Percentiles rank a stretch among this genome's conserved stretches.
These are phyloP conservation scores for Oryzias celebensis DNA, from an alignment of 2,113 vertebrate species.

Conservation along the genomic window DNA sequence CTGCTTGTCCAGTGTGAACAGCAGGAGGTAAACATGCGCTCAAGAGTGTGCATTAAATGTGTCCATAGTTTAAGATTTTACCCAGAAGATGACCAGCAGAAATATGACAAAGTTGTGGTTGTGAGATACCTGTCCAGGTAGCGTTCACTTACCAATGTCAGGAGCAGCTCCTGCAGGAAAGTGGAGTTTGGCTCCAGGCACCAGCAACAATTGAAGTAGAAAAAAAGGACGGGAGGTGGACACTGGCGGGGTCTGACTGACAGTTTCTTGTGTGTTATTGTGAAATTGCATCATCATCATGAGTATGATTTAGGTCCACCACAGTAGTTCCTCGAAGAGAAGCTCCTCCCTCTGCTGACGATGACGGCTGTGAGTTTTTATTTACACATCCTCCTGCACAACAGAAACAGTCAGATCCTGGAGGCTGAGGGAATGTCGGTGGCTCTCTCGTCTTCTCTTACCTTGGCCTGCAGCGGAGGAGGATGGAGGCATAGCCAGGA, in stretches of 20 bases:
- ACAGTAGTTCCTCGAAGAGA: slow-evolving; percentile 76
- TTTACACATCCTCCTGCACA: slow-evolving; percentile 38
- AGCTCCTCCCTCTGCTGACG: slow-evolving; percentile 49
- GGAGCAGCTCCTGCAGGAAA: slow-evolving; percentile 54
- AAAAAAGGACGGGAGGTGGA: slow-evolving; percentile 19
- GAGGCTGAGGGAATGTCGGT: too few relatives aligned
- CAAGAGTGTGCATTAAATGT: too few relatives aligned
- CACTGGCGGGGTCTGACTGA: slow-evolving; percentile 38
- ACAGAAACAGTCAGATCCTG: not conserved
- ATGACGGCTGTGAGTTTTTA: slow-evolving; percentile 52
- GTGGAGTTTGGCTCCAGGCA: slow-evolving; percentile 61
- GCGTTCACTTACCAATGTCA: slow-evolving; percentile 67
- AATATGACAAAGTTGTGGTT: too few relatives aligned
- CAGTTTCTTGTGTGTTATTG: slow-evolving; percentile 75
- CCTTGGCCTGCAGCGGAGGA: slow-evolving; percentile 61
- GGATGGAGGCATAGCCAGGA: slow-evolving; percentile 55
- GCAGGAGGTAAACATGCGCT: too few relatives aligned
- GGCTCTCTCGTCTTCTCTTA: slow-evolving; percentile 10
- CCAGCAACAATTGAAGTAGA: slow-evolving; percentile 40
- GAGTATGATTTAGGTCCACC: slow-evolving; percentile 77
- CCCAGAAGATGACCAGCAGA: too few relatives aligned
- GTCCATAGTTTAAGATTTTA: too few relatives aligned
- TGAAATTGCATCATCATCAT: slow-evolving; percentile 74
- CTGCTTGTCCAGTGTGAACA: too few relatives aligned
- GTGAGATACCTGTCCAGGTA: too few relatives aligned